phyloP scores from a whole-genome alignment of 1,140 invertebrate species.

The Pararge aegeria region DNA sequence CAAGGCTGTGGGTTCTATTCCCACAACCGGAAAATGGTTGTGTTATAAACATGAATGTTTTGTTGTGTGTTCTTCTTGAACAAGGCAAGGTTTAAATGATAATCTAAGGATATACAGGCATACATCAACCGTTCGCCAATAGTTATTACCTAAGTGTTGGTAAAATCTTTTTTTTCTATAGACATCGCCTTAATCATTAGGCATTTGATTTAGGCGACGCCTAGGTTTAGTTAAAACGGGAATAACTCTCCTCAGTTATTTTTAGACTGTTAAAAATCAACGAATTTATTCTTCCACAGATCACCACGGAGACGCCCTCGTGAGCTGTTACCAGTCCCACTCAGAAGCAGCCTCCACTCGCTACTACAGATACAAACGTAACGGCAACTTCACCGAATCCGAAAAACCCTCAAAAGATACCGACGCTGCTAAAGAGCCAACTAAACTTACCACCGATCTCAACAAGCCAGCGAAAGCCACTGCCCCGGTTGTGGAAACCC shows the following conservation, averaged over 20 bases:
- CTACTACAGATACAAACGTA: constrained; percentile 67
- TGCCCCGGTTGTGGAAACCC: constrained; percentile 20
- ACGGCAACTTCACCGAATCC: constrained; percentile 52
- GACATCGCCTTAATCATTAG: too few relatives aligned
- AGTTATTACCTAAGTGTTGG: too few relatives aligned
- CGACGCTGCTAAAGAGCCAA: constrained; percentile 12
- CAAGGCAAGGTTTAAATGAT: too few relatives aligned
- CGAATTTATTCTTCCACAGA: constrained; percentile 34
- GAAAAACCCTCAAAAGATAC: constrained; percentile 21
- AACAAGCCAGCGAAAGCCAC: constrained; percentile 19
- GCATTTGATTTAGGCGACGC: too few relatives aligned
- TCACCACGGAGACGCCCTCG: constrained; percentile 64
- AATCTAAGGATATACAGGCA: too few relatives aligned
- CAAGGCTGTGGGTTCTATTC: too few relatives aligned
- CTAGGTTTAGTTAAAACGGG: too few relatives aligned
- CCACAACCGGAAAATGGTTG: too few relatives aligned
- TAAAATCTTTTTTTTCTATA: too few relatives aligned
- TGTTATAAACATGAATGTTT: too few relatives aligned
- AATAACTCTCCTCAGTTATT: neutral
- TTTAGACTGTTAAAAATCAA: neutral
- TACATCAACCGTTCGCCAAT: too few relatives aligned
- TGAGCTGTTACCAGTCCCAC: constrained; percentile 65
- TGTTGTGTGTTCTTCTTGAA: too few relatives aligned
- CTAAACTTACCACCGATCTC: constrained; percentile 27
- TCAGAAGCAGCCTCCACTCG: constrained; percentile 58